These are phyloP conservation scores for Tiliacea citrago DNA, from an alignment of 2,888 invertebrate genomes.

Conservation along the genomic window DNA sequence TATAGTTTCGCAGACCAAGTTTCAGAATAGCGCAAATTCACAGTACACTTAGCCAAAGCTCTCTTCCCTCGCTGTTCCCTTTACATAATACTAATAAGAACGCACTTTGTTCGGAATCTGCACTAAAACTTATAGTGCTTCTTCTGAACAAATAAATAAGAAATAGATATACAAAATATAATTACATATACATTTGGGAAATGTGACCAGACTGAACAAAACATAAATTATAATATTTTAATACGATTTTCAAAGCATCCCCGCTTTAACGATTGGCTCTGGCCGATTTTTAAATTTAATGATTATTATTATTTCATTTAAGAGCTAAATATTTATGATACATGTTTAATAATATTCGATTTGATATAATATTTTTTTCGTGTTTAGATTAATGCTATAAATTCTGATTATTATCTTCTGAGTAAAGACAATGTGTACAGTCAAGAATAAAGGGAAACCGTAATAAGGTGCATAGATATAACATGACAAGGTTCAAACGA, in stretches of 20 bases:
- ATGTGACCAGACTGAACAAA: constrained; percentile 55
- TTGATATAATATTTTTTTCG: constrained; percentile 30
- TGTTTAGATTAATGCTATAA: constrained; percentile 46
- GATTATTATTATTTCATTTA: constrained; percentile 50
- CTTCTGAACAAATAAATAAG: constrained; percentile 50
- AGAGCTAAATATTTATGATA: constrained; percentile 51
- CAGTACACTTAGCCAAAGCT: constrained; percentile 62
- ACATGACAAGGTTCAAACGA: not conserved
- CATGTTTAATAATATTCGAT: constrained; percentile 50
- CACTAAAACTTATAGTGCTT: constrained; percentile 45
- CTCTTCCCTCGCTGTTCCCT: constrained; percentile 52
- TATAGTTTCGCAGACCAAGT: constrained; percentile 73
- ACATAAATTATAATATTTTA: constrained; percentile 37
- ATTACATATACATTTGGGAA: constrained; percentile 53
- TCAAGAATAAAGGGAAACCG: constrained; percentile 16
- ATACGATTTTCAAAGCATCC: constrained; percentile 50
- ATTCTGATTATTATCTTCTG: not conserved
- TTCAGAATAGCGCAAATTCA: constrained; percentile 79
- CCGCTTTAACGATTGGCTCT: constrained; percentile 42
- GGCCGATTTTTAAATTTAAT: constrained; percentile 43
- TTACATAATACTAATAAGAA: constrained; percentile 57
- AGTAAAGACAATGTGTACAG: not conserved
- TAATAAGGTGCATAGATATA: not conserved
- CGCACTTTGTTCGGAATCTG: constrained; percentile 45
- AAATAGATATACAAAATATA: constrained; percentile 53